Evolutionary conservation across 2,113 vertebrate species (phyloP).

Genomic region (Nesospiza acunhae): DNA sequence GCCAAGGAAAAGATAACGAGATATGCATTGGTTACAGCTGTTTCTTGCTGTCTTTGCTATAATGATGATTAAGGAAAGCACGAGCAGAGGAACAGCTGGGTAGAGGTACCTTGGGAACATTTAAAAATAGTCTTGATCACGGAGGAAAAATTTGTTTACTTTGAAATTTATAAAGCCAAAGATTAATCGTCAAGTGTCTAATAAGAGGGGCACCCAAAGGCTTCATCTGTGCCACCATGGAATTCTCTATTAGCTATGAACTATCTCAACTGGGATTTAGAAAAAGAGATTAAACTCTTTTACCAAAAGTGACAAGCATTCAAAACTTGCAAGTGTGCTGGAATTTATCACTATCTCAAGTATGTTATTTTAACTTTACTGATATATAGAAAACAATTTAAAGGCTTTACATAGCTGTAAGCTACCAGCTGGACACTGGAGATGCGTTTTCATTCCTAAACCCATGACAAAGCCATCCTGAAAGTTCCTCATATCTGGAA

Average conservation of each 20-base stretch:
- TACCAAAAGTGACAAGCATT: not conserved
- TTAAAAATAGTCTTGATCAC: slow-evolving; percentile 28
- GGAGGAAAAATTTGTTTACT: slow-evolving; percentile 36
- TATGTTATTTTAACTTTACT: not conserved
- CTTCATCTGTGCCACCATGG: not conserved
- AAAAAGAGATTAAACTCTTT: not conserved
- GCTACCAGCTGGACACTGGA: not conserved
- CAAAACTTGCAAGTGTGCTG: not conserved
- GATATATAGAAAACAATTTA: not conserved
- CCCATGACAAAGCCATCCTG: not conserved
- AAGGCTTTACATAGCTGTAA: not conserved
- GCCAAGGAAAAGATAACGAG: slow-evolving; percentile 63
- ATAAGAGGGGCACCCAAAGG: not conserved
- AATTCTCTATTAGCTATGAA: not conserved
- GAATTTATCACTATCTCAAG: not conserved
- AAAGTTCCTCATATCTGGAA: not conserved
- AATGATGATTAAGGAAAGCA: slow-evolving; percentile 55
- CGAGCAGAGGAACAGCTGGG: slow-evolving; percentile 36
- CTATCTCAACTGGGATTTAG: not conserved
- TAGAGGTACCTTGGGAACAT: slow-evolving; percentile 50
- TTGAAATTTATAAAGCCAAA: slow-evolving; percentile 13
- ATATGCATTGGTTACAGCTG: slow-evolving; percentile 59
- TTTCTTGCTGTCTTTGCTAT: slow-evolving; percentile 44
- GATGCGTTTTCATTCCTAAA: not conserved
- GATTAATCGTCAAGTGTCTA: slow-evolving; percentile 5